phyloP scores from a whole-genome alignment of 30 jellyfish, hydroid and myxozoan species.

The Calvadosia cruxmelitensis region DNA sequence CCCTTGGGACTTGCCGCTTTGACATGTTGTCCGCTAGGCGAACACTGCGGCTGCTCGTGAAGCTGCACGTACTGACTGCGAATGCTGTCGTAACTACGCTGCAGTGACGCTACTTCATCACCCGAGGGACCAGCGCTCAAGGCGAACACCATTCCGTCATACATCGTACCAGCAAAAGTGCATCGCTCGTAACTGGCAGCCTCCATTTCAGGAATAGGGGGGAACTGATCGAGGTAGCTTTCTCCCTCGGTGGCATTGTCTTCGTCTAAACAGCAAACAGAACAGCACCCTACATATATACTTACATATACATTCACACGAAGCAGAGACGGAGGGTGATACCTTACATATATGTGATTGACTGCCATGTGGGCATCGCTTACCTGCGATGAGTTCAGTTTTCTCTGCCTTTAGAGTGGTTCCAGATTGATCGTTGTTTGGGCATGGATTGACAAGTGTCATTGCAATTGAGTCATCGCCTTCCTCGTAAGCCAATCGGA shows the following conservation, averaged over 20 bases:
- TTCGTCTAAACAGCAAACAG: no score
- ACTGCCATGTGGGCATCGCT: no score
- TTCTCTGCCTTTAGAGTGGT: neutral
- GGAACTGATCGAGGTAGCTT: no score
- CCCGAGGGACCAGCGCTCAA: neutral
- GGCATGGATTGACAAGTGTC: conserved; percentile 20
- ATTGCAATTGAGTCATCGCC: conserved; percentile 19
- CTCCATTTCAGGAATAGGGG: no score
- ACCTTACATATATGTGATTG: no score
- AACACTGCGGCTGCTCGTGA: neutral
- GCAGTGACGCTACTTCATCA: neutral
- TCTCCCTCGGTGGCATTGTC: no score
- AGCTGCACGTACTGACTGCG: neutral
- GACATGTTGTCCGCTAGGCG: neutral
- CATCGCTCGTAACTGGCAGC: no score
- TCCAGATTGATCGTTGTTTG: no score
- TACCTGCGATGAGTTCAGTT: neutral
- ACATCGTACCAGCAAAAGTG: no score
- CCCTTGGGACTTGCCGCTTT: neutral
- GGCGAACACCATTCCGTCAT: neutral
- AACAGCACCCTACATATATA: no score
- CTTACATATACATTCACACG: no score
- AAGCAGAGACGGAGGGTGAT: no score
- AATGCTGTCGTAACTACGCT: neutral
- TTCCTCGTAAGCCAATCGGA: conserved; percentile 20